These are phyloP conservation scores for Megaptera novaeangliae DNA, from an alignment of 2,113 vertebrate genomes.

Conservation along the genomic window DNA sequence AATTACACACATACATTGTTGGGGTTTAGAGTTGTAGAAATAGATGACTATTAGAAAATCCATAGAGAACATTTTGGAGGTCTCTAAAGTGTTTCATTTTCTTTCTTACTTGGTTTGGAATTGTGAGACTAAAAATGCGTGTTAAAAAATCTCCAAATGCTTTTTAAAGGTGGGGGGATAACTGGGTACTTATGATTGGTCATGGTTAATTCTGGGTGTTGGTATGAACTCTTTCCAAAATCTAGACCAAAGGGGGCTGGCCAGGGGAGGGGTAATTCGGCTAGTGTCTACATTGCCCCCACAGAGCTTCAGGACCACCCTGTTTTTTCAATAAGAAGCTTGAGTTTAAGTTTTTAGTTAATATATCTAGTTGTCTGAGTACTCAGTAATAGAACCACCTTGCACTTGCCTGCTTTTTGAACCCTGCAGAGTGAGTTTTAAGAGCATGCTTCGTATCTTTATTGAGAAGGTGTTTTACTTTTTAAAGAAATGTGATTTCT, in stretches of 20 bases:
- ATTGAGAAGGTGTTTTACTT: slow-evolving; percentile 17
- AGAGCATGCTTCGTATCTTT: background rate
- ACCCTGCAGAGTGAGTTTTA: background rate
- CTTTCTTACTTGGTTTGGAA: background rate
- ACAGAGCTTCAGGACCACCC: background rate
- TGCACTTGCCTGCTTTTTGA: background rate
- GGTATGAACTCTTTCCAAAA: background rate
- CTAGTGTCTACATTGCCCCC: background rate
- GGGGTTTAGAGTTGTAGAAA: background rate
- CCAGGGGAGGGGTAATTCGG: background rate
- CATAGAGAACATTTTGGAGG: background rate
- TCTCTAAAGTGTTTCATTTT: background rate
- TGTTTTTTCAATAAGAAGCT: background rate
- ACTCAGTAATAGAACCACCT: background rate
- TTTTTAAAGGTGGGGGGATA: background rate
- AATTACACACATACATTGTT: background rate
- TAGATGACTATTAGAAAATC: background rate
- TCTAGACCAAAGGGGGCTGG: background rate
- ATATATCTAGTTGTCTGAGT: background rate
- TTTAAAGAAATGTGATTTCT: slow-evolving; percentile 49
- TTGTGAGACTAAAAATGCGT: slow-evolving; percentile 22
- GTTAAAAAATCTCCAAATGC: background rate
- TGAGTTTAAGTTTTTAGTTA: background rate
- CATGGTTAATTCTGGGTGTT: background rate
- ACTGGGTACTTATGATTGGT: background rate